phyloP scores from a whole-genome alignment of 2,113 vertebrate species.

The Microcebus jonahi region DNA sequence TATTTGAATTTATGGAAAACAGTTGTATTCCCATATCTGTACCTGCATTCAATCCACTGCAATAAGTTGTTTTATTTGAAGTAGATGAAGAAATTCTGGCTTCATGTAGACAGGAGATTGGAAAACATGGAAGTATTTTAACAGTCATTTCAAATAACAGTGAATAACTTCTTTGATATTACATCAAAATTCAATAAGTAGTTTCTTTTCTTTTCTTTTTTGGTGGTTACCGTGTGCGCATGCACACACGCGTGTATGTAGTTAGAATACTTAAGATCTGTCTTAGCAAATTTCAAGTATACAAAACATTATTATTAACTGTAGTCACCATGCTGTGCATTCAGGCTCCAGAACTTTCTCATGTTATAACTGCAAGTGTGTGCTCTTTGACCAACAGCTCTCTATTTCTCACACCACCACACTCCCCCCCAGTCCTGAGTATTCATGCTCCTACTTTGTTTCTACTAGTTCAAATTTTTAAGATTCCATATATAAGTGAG shows the following conservation, averaged over 20 bases:
- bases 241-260: background rate
- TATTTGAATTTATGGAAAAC: background rate
- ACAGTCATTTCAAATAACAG: background rate
- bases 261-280: background rate
- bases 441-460: background rate
- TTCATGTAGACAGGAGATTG: background rate
- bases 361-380: background rate
- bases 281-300: background rate
- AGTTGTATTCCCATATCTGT: background rate
- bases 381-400: background rate
- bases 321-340: background rate
- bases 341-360: background rate
- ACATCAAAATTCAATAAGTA: background rate
- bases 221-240: background rate
- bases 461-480: background rate
- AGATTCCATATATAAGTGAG: background rate
- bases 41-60: background rate
- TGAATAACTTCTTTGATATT: background rate
- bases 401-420: background rate
- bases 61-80: background rate
- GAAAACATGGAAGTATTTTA: background rate
- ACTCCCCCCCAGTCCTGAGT: too few relatives aligned
- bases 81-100: background rate
- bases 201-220: background rate
- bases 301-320: background rate